Evolutionary conservation across 2,888 invertebrate genomes (phyloP), one percentile per base, ranked within the genome.

Genomic region (Cheilosia impressa): DNA sequence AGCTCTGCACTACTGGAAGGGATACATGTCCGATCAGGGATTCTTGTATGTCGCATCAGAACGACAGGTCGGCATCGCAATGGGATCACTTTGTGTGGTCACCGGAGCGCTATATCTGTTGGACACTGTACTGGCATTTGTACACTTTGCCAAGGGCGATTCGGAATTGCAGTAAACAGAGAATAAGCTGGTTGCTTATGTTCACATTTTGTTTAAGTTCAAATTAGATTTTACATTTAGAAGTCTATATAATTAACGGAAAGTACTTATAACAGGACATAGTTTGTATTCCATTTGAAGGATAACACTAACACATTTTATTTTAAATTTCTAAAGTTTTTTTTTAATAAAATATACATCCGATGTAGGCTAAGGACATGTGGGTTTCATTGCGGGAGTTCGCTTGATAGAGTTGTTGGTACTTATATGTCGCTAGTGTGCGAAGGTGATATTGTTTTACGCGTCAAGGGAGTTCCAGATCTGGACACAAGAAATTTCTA

Each of bases 1-100:
- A 27, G 97, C 97, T 0, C 93, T 97, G 22, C 97, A 97, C 92
- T 97, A 97, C 93, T 97, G 97, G 97, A 95, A 96, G 79, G 97
- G 97, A 0, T 97, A 97, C 93, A 95, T 96, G 92, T 94, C 95
- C 19, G 96, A 97, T 90, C 95, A 97, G 89, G 96, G 96, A 90
- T 96, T 94, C 91, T 93, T 95, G 81, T 94, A 95, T 88, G 95
- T 96, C 2, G 95, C 95, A 66, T 94, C 95, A 0, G 97, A 97
- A 91, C 94, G 95, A 93, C 95, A 96, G 93, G 95, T 96, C 43
- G 97, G 97, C 78, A 92, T 97, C 63, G 97, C 97, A 1, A 93
- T 97, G 88, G 97, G 97, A 13, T 94, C 96, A 2, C 93, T 97
- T 19, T 96, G 97, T 90, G 94, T 97, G 63, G 93, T 97, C 88